Base-by-base conservation (phyloP, 2,113 vertebrate species). In the Myiozetetes cayanensis region DNA sequence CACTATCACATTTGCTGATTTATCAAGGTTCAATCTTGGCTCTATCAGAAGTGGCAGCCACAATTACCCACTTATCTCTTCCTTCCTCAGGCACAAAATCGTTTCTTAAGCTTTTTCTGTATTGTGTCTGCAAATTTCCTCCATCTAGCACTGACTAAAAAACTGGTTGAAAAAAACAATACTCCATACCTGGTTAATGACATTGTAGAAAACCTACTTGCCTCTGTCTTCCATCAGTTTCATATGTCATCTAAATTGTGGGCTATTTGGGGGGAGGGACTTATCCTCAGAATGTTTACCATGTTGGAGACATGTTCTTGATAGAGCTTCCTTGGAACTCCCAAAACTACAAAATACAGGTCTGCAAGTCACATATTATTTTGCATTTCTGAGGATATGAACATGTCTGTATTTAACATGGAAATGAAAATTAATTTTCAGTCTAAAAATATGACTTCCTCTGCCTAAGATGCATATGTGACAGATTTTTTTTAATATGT, bases 41-140 rank as follows among this genome's bases (percentile, higher is more conserved):
- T 89, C n/a, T 68, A 27, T 72, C 58, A 91, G 52, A 47, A 67
- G 58, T 35, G 73, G 56, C 53, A 93, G 58, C 14, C 41, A 68
- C 58, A 82, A 89, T 56, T 90, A 31, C 27, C 56, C 92, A 65
- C 75, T 94, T 93, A 88, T 80, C 63, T 88, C 43, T 78, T 87
- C 62, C 30, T 82, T 94, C 87, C 76, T 72, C 89, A 91, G 93
- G 74, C 70, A 68, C 35, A 85, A 95, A 91, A 85, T 66, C 33
- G 19, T 22, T 46, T 79, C 23, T 73, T 66, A 46, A 7, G 2
- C 25, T 85, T 70, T 63, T 90, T 72, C 35, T 72, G 10, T 30
- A 55, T 28, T 6, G 10, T 41, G 25, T 55, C 73, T 91, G 33
- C 77, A 78, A 30, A 49, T 74, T 94, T 90, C 81, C 50, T 82